phyloP scores from a whole-genome alignment of 2,113 vertebrate species.

The Hystrix brachyura region DNA sequence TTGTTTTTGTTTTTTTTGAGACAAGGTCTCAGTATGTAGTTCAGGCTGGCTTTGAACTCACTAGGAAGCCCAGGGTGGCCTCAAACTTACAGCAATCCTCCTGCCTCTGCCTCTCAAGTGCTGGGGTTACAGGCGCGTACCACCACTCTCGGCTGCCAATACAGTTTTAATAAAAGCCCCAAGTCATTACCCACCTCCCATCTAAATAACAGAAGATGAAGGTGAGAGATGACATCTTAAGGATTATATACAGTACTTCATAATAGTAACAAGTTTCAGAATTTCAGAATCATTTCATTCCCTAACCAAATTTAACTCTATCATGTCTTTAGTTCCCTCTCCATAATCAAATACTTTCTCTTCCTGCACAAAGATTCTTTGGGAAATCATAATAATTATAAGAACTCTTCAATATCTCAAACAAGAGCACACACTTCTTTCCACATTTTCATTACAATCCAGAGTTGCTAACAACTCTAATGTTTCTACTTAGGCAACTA shows the following conservation, averaged over 20 bases:
- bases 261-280: conserved; percentile 42
- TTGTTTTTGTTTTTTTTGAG: too few relatives aligned
- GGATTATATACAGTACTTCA: conserved; percentile 18
- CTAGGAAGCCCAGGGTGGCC: too few relatives aligned
- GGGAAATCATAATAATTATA: conserved; percentile 26
- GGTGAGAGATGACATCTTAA: conserved; percentile 22
- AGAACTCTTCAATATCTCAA: neutral
- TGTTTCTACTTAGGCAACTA: conserved; percentile 34
- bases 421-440: conserved; percentile 42
- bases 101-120: too few relatives aligned
- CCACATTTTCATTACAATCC: conserved; percentile 65
- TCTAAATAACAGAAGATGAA: conserved; percentile 65
- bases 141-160: neutral
- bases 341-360: conserved; percentile 49
- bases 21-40: too few relatives aligned
- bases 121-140: too few relatives aligned
- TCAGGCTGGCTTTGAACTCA: too few relatives aligned
- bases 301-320: conserved; percentile 22
- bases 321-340: neutral
- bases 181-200: conserved; percentile 7
- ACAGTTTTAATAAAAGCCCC: conserved; percentile 59
- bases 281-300: conserved; percentile 53
- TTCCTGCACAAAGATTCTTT: conserved; percentile 43
- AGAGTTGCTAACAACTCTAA: conserved; percentile 19
- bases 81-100: too few relatives aligned